Evolutionary conservation across 2,888 invertebrate genomes (phyloP), one percentile per base, ranked within the genome.

Genomic region (Malthinus flaveolus): DNA sequence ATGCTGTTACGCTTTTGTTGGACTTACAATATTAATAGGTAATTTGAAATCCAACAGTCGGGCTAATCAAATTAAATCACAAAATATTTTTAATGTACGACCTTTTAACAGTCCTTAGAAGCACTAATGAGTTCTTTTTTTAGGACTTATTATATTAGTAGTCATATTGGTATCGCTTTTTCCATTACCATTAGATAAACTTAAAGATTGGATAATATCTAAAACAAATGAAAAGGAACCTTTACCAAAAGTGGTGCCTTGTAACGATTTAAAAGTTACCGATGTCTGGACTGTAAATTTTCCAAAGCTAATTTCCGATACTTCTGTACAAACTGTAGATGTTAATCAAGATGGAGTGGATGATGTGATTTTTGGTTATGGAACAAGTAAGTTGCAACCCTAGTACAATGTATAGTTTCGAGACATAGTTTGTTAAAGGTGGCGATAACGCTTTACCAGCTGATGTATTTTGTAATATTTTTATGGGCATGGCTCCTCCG

Each of bases 361-460:
- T 48, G 92, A 93, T 76, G 80, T 91, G 15, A 82, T 92, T 52
- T 82, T 91, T 62, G 91, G 91, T 60, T 92, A 88, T 77, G 90
- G 88, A 51, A 89, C 91, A 74, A 89, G 89, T 89, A 62, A 8
- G 34, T 32, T 23, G 12, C 13, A 23, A 23, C 5, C 5, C 5
- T 23, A 23, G 5, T 23, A 23, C 23, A 3, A 23, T 34, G 1
- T n/a, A 10, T 1, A 52, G 1, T 44, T 52, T 13, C 53, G 48
- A 45, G 15, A 64, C 2, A 1, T 34, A 8, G 5, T 66, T n/a
- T 54, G 80, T 75, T 61, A 55, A 33, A 76, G 77, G 75, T 44
- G 76, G 76, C 71, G 85, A 85, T 39, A 81, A 84, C 62, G 78
- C 81, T 1, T 73, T 86, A 64, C 81, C 83, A 0, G 80, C 82